These are phyloP conservation scores for Characodon lateralis DNA, from an alignment of 2,797 vertebrate species.

Conservation along the genomic window DNA sequence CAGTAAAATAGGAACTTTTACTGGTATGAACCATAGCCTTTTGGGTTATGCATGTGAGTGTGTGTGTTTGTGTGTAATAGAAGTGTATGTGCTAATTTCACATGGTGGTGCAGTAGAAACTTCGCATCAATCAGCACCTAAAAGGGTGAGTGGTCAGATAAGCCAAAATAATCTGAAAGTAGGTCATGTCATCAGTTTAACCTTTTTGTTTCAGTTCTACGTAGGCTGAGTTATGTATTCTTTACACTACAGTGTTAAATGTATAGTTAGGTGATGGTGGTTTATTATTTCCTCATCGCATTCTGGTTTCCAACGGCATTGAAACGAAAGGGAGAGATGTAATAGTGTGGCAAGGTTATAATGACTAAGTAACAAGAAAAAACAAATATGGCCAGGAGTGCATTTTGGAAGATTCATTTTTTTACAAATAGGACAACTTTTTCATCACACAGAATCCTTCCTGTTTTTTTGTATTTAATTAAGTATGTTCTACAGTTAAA, in stretches of 20 bases:
- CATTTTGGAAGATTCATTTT: background rate
- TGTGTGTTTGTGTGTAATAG: background rate
- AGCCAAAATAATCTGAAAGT: background rate
- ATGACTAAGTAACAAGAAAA: background rate
- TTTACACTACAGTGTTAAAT: background rate
- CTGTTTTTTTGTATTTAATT: background rate
- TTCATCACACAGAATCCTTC: background rate
- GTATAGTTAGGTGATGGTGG: too few relatives aligned
- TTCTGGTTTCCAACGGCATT: background rate
- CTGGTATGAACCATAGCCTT: background rate
- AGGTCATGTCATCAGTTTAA: background rate
- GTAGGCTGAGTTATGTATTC: background rate
- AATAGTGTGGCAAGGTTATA: background rate
- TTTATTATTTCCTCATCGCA: background rate
- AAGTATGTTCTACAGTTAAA: background rate
- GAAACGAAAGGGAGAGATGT: background rate
- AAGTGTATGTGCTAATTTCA: background rate
- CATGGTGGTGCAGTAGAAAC: background rate
- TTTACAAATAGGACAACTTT: background rate
- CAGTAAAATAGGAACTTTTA: background rate
- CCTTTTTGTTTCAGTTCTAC: background rate
- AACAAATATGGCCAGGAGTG: background rate
- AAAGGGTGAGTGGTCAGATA: background rate
- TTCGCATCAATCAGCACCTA: too few relatives aligned
- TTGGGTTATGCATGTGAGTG: background rate